Percentiles rank a stretch among this genome's conserved stretches.
Evolutionary conservation across 1,140 invertebrate genomes (phyloP).

Genomic region (Neotoxoptera formosana): DNA sequence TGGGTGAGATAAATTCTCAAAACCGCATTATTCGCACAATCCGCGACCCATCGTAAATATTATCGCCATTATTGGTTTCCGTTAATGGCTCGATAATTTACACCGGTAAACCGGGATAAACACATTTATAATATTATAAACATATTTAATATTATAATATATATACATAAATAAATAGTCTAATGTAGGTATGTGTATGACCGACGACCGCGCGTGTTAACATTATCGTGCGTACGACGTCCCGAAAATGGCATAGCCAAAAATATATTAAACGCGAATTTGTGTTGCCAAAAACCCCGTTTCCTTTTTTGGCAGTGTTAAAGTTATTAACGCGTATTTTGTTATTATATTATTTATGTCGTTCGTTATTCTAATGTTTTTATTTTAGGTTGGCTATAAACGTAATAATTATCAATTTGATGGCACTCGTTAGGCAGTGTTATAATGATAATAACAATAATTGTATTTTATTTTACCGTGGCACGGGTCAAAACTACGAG

Average conservation of each 20-base stretch:
- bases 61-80: neutral
- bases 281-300: neutral
- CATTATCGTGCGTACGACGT: neutral
- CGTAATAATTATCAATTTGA: neutral
- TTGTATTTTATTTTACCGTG: neutral
- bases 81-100: constrained; percentile 1
- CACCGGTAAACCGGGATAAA: neutral
- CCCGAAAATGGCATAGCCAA: neutral
- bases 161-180: neutral
- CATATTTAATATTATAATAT: neutral
- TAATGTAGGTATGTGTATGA: neutral
- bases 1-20: no score
- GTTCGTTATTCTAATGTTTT: neutral
- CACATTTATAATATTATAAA: neutral
- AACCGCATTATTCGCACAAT: neutral
- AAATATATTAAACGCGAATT: neutral
- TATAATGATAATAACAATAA: no score
- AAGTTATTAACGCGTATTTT: neutral
- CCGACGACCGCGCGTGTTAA: neutral
- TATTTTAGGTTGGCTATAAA: neutral
- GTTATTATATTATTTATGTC: neutral
- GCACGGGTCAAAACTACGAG: neutral
- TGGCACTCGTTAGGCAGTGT: neutral
- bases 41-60: constrained; percentile 17
- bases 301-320: constrained; percentile 3